Percentiles rank a stretch among this genome's conserved stretches.
Evolutionary conservation across 2,888 invertebrate species (phyloP).

Genomic region (Argynnis bischoffii): DNA sequence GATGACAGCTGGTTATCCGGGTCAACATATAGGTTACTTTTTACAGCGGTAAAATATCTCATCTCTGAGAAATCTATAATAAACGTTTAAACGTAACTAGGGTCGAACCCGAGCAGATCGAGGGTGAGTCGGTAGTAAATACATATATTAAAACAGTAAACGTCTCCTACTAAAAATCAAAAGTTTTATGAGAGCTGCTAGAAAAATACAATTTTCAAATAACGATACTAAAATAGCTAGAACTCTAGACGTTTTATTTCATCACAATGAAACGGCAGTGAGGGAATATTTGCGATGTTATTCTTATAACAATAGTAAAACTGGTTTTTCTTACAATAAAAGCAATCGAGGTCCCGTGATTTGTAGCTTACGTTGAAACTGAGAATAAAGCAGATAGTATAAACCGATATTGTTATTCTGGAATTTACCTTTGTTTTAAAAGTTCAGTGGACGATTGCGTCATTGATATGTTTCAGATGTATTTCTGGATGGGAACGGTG

Average conservation of each 20-base stretch:
- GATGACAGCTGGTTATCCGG: too few relatives aligned
- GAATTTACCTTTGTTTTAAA: constrained; percentile 34
- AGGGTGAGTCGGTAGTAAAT: too few relatives aligned
- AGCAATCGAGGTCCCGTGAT: constrained; percentile 37
- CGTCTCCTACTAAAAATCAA: too few relatives aligned
- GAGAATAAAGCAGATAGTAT: constrained; percentile 38
- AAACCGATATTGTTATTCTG: constrained; percentile 37
- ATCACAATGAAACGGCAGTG: constrained; percentile 23
- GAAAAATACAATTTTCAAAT: neutral
- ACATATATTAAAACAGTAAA: too few relatives aligned
- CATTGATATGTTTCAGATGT: constrained; percentile 33
- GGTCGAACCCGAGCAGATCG: too few relatives aligned
- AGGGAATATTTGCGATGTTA: constrained; percentile 27
- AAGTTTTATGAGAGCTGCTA: too few relatives aligned
- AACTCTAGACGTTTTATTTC: constrained; percentile 8
- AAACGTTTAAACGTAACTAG: too few relatives aligned
- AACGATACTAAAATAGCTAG: constrained; percentile 17
- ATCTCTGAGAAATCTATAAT: too few relatives aligned
- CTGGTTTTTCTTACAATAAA: constrained; percentile 32
- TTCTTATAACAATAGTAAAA: constrained; percentile 35
- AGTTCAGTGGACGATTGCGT: constrained; percentile 39
- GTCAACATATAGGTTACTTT: too few relatives aligned
- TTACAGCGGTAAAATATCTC: too few relatives aligned
- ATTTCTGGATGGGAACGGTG: constrained; percentile 29
- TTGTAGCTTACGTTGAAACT: constrained; percentile 36